phyloP scores from a whole-genome alignment of 2,888 invertebrate genomes.

The Aphodius granarius region DNA sequence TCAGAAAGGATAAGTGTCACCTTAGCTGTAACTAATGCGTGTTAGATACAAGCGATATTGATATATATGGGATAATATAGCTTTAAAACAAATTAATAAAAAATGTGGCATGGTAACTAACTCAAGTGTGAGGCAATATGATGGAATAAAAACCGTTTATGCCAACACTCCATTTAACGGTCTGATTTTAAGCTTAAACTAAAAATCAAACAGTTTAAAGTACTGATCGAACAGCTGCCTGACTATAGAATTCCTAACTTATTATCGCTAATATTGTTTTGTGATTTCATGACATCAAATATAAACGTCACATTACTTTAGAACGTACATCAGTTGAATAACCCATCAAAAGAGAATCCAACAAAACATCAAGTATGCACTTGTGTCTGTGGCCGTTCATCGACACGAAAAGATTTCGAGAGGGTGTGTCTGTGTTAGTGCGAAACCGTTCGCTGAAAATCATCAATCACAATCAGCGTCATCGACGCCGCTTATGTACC shows the following conservation, averaged over 20 bases:
- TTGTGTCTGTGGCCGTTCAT: background rate
- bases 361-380: background rate
- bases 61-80: background rate
- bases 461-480: constrained; percentile 12
- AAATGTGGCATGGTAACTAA: background rate
- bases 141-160: background rate
- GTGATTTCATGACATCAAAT: no score
- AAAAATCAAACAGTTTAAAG: no score
- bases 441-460: background rate
- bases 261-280: no score
- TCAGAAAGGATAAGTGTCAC: background rate
- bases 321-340: background rate
- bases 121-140: background rate
- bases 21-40: background rate
- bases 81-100: background rate
- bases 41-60: background rate
- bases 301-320: background rate
- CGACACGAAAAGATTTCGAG: background rate
- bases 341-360: background rate
- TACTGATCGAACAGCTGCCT: no score
- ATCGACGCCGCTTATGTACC: background rate
- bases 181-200: no score
- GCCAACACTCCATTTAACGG: background rate
- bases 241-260: no score
- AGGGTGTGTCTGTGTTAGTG: background rate